phyloP scores from a whole-genome alignment of 2,113 vertebrate species.

The Mustelus asterias region DNA sequence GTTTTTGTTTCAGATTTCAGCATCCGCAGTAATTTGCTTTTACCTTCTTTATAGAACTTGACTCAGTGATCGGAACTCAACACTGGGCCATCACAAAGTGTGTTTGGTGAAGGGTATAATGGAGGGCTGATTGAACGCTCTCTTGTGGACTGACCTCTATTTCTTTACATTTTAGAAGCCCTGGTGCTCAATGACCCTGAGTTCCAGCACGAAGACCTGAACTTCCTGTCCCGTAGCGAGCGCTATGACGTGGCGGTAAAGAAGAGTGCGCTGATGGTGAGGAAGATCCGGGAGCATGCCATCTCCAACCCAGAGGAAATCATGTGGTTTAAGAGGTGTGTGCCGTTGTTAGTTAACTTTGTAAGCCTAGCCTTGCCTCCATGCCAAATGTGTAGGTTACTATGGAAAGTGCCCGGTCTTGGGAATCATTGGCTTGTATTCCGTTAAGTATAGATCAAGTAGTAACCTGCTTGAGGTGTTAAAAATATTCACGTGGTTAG shows the following conservation, averaged over 20 bases:
- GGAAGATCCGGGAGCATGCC: slow-evolving; percentile 76
- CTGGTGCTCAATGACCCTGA: slow-evolving; percentile 77
- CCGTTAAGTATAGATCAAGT: not conserved
- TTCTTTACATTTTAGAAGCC: slow-evolving; percentile 60
- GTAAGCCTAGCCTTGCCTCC: not conserved
- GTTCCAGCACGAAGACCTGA: slow-evolving; percentile 78
- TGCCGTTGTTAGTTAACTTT: not conserved
- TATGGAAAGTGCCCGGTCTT: not conserved
- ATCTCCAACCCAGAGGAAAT: slow-evolving; percentile 89
- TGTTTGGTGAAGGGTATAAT: not conserved
- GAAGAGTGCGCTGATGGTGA: slow-evolving; percentile 81
- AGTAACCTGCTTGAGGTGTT: not conserved
- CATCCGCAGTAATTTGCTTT: too few relatives aligned
- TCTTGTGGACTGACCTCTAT: not conserved
- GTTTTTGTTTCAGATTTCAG: too few relatives aligned
- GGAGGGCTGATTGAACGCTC: not conserved
- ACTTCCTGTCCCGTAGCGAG: slow-evolving; percentile 86
- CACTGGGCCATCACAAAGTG: not conserved
- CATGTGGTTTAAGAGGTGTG: slow-evolving; percentile 82
- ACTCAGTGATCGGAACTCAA: not conserved
- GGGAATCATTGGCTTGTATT: not conserved
- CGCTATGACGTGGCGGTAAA: slow-evolving; percentile 80
- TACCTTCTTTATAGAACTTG: too few relatives aligned
- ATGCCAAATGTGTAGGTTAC: not conserved
- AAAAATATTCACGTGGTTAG: not conserved